These are phyloP conservation scores for Tapirus terrestris DNA, from an alignment of 2,113 vertebrate species.

Conservation along the genomic window DNA sequence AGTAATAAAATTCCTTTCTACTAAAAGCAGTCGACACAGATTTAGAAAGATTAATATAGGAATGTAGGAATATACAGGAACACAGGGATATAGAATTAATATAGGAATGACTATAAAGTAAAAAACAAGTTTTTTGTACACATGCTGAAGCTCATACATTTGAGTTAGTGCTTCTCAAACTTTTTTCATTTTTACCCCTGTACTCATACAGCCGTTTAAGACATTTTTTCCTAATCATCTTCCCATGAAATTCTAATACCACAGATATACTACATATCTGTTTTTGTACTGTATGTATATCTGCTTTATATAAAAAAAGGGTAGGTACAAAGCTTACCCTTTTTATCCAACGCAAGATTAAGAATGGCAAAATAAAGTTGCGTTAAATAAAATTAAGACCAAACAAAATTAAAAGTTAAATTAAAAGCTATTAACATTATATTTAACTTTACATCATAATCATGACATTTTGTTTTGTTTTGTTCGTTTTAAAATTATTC, in stretches of 20 bases:
- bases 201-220: neutral
- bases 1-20: neutral
- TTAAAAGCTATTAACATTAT: neutral
- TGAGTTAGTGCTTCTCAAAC: neutral
- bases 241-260: slow-evolving; percentile 21
- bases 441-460: neutral
- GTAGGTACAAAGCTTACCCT: neutral
- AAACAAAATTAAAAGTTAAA: neutral
- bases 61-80: neutral
- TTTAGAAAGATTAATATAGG: neutral
- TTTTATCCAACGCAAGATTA: neutral
- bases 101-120: neutral
- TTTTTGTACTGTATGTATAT: neutral
- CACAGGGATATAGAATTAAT: neutral
- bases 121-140: neutral
- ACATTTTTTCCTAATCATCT: neutral
- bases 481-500: slow-evolving; percentile 37
- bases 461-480: neutral
- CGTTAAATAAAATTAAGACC: neutral
- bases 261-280: neutral
- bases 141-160: neutral
- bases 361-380: neutral
- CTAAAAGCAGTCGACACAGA: neutral
- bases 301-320: neutral
- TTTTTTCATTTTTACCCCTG: neutral